Base-by-base conservation (phyloP, 1,140 invertebrate species). In the Fopius arisanus region DNA sequence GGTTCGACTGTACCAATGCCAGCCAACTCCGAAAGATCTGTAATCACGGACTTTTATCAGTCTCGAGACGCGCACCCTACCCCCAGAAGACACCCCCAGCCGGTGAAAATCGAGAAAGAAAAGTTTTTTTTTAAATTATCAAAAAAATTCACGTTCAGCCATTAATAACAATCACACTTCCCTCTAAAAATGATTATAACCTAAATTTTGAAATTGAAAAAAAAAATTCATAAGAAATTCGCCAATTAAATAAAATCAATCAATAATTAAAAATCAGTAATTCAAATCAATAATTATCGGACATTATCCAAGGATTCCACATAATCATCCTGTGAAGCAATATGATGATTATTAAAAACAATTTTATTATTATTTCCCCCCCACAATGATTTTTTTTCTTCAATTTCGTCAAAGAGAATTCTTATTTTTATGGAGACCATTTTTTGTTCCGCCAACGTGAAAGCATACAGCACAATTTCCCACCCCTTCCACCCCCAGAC, bases 41-140 rank as follows among this genome's bases (percentile, higher is more conserved):
- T 72, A 67, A 72, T 54, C 71, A 54, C 31, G 37, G n/a, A 14
- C 9, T 54, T 33, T 54, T 41, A 72, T 72, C 63, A 40, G 41
- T 26, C 31, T 19, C 41, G 12, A 14, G n/a, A 19, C 9, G 2
- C 37, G 12, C 9, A 63, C n/a, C 54, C 31, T 12, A 51, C 7
- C 26, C 29, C 26, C 3, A 65, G 26, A 65, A 33, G n/a, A 2
- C 31, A 65, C 16, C 26, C 5, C 26, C 54, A 3, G 21, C 12
- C 12, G 16, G 43, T 1, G 54, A 7, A 21, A 59, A 12, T 7
- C 1, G 14, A 48, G 28, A 62, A 28, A 3, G 14, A 48, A 62
- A 62, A 28, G 1, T n/a, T 28, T 14, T 28, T 28, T 10, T 28
- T 37, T 37, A 37, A 37, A 37, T 3, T 37, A 12, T 5, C 1